A percentile compares a stretch with the other conserved stretches of the same genome.
Conservation (phyloP, 2,113 vertebrate genomes). For the Psilopsiagon aymara region DNA sequence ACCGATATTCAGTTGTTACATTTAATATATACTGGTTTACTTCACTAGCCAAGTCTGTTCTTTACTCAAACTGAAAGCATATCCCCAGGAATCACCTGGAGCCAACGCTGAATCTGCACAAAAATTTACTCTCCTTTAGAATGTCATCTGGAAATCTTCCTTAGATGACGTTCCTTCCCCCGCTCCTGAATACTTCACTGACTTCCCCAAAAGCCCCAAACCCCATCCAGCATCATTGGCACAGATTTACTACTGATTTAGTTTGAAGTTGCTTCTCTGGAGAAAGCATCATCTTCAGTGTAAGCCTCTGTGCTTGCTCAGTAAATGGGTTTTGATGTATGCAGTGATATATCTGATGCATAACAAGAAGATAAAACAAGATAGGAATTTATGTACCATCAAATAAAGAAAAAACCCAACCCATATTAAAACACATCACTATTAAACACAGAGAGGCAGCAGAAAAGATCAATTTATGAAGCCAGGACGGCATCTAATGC, state of each 20-base stretch:
- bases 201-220: neutral
- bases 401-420: neutral
- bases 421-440: neutral
- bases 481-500: neutral
- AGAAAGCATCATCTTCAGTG: neutral
- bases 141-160: neutral
- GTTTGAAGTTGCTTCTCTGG: neutral
- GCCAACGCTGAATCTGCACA: neutral
- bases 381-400: neutral
- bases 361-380: neutral
- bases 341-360: neutral
- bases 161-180: neutral
- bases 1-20: fast-evolving
- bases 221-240: neutral
- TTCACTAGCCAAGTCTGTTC: neutral
- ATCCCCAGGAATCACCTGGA: neutral
- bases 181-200: neutral
- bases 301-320: neutral
- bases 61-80: neutral
- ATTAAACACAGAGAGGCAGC: neutral
- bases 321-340: neutral
- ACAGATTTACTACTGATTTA: neutral
- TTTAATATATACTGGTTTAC: neutral
- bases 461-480: neutral
- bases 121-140: neutral